These are phyloP conservation scores for Diabrotica balteata DNA, from an alignment of 2,888 invertebrate species.

Conservation along the genomic window DNA sequence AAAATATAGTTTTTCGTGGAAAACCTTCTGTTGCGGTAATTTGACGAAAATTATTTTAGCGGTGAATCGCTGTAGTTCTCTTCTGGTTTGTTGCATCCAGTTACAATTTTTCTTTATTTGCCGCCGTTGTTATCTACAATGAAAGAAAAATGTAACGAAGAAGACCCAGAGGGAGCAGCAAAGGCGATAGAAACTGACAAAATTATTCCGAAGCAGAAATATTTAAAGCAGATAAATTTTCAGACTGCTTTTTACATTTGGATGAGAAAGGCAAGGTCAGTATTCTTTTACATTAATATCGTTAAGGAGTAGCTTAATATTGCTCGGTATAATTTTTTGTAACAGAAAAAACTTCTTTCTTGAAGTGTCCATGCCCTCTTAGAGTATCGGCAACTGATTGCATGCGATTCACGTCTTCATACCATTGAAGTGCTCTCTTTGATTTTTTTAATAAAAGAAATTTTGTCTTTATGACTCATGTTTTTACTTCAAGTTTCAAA, in stretches of 20 bases:
- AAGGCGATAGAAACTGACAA: slow-evolving; percentile 25
- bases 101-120: slow-evolving; percentile 1
- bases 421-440: no score
- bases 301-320: no score
- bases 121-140: background rate
- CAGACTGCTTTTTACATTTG: slow-evolving; percentile 48
- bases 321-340: no score
- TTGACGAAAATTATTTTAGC: no score
- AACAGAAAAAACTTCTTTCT: no score
- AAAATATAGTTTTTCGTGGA: background rate
- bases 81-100: slow-evolving; percentile 6
- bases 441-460: no score
- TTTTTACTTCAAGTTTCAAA: no score
- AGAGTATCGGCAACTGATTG: no score
- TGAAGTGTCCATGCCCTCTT: no score
- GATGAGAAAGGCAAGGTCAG: slow-evolving; percentile 48
- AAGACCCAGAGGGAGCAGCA: background rate
- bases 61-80: background rate
- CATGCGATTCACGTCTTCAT: no score
- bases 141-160: slow-evolving; percentile 14
- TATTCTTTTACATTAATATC: background rate
- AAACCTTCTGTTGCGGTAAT: background rate
- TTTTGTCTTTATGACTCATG: no score
- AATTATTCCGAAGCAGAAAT: slow-evolving; percentile 22
- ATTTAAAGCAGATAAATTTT: slow-evolving; percentile 34